Percentiles rank a stretch among this genome's conserved stretches.
Conservation (phyloP, 2,113 vertebrate species). For the Tetrax tetrax region DNA sequence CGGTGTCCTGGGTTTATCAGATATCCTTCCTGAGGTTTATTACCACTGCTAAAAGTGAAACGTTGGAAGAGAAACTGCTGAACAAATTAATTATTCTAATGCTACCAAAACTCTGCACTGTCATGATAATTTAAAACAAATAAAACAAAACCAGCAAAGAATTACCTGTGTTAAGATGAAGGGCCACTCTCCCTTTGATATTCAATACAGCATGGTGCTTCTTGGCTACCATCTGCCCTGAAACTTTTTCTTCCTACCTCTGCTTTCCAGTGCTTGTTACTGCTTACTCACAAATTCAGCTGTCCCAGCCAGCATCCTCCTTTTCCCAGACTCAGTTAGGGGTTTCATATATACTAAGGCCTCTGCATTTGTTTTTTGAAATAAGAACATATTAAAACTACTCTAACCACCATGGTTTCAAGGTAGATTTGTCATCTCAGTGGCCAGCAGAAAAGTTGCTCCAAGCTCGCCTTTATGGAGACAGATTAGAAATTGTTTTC, state of each 20-base stretch:
- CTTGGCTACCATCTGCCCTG: background rate
- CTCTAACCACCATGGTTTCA: background rate
- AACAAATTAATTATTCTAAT: background rate
- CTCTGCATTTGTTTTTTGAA: background rate
- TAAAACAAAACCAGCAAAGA: background rate
- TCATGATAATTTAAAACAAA: background rate
- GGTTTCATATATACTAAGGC: background rate
- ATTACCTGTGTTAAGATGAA: constrained; percentile 23
- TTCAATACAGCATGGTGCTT: background rate
- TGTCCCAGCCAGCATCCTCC: background rate
- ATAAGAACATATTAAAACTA: background rate
- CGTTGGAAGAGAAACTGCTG: background rate
- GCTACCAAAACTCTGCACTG: background rate
- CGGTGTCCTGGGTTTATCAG: background rate
- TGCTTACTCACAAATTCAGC: background rate
- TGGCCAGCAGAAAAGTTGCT: background rate
- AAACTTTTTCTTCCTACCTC: background rate
- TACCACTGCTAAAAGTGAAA: background rate
- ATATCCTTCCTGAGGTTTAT: background rate
- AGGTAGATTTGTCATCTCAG: background rate
- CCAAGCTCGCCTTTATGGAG: background rate
- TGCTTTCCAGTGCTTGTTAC: background rate
- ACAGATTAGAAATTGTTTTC: background rate
- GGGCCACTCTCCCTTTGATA: background rate
- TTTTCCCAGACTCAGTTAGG: background rate